These are phyloP conservation scores for Ophioderma brevispina DNA, from an alignment of 35 echinoderm and acorn worm genomes.

Conservation along the genomic window DNA sequence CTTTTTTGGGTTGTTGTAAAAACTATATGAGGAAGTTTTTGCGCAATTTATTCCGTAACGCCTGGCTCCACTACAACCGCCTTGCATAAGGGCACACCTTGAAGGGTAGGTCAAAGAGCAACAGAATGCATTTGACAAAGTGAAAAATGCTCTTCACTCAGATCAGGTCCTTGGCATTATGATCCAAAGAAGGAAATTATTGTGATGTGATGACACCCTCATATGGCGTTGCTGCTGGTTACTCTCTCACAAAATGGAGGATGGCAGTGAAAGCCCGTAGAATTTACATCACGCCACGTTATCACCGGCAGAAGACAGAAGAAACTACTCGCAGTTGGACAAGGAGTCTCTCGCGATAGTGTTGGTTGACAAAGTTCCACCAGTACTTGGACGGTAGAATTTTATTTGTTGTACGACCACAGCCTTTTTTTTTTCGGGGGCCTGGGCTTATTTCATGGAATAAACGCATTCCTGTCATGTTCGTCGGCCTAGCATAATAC, in stretches of 20 bases:
- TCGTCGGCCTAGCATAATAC: not conserved
- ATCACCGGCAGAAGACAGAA: conserved; percentile 26
- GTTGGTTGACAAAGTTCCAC: conserved; percentile 64
- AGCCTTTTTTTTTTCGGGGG: no score
- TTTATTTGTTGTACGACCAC: conserved; percentile 63
- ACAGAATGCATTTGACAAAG: conserved; percentile 30
- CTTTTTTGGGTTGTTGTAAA: conserved; percentile 44
- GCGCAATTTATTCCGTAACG: conserved; percentile 26
- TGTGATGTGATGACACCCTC: conserved; percentile 51
- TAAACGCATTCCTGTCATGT: conserved; percentile 5
- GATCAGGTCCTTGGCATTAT: conserved; percentile 27
- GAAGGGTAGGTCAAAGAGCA: conserved; percentile 4
- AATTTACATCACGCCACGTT: conserved; percentile 57
- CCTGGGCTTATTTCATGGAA: conserved; percentile 38
- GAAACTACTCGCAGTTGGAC: conserved; percentile 72
- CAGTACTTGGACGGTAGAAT: conserved; percentile 61
- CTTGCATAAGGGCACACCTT: not conserved
- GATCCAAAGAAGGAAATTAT: conserved; percentile 48
- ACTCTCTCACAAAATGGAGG: conserved; percentile 29
- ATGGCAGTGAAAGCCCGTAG: conserved; percentile 35
- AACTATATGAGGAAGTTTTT: conserved; percentile 66
- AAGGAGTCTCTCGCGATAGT: conserved; percentile 60
- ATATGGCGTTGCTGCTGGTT: conserved; percentile 68
- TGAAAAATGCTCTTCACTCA: conserved; percentile 33
- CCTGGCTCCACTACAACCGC: conserved; percentile 26